Base-by-base conservation (phyloP, 1,140 invertebrate genomes). In the Brachionus rotundiformis region DNA sequence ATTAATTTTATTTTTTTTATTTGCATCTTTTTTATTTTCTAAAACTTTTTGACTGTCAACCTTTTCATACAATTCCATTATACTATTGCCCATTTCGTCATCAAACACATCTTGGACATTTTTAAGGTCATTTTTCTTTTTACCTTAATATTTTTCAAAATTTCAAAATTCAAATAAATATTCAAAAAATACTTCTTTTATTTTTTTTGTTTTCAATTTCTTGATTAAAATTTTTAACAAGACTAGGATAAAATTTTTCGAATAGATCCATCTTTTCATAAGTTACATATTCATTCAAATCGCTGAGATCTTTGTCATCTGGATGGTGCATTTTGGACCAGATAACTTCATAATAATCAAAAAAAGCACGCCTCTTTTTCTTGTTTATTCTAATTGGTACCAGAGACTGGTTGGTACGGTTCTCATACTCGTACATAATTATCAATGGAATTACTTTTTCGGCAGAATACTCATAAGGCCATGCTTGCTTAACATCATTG, bases 231-330 rank as follows among this genome's bases (percentile, higher is more conserved):
- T 54, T 27, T 16, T 59, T 19, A 16, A 79, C 76, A 6, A 79
- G 25, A 23, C 23, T 33, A 10, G 44, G 44, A 25, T 59, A 59
- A 8, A 39, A 16, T 10, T 33, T 59, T 31, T 79, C 44, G 23
- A 79, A 79, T 4, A 79, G 16, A 31, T 79, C 47, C 31, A 63
- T 79, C 13, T 63, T 79, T 63, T 79, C 76, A 47, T 31, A 27
- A 59, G 76, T 79, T 10, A 79, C 76, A 63, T 79, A 79, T 31
- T 79, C 76, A 13, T 63, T 54, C 4, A 79, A 27, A 19, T 79
- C 76, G 31, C 76, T 79, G 0, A 79, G 36, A 61, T 79, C 76
- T 59, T 33, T 79, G 47, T 79, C 76, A 29, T 11, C 7, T 19
- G 5, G 8, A 16, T 33, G 36, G 11, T 33, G 10, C 47, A 79